Evolutionary conservation across 2,888 invertebrate species (phyloP), one percentile per base, ranked within the genome.

Genomic region (Biston betularia): DNA sequence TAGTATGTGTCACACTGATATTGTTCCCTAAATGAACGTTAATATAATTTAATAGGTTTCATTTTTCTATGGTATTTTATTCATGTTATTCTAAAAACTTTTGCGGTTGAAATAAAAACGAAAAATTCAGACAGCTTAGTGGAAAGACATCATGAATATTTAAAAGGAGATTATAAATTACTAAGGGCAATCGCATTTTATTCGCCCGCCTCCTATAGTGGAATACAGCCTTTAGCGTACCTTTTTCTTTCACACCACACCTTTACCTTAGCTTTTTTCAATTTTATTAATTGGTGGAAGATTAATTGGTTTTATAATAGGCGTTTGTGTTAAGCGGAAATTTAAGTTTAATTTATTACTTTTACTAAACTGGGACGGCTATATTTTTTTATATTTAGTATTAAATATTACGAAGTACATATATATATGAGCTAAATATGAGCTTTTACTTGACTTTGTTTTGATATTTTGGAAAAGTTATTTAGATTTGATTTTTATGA

Each of bases 141-240:
- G 55, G 65, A 61, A 68, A 61, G 71, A 71, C 63, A 62, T 62
- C 66, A 71, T 71, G 68, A 68, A 71, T 68, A 71, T 71, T 68
- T 64, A 71, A 64, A 35, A 63, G 50, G 40, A 58, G 55, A 68
- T 71, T 68, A 66, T 61, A 71, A 63, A 65, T 61, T 55, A 42
- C 59, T 44, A 63, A 60, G 63, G 58, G 55, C 60, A 46, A 50
- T 61, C 34, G 55, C 59, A 61, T 48, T 61, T 58, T 46, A 14
- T 45, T 52, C 62, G 58, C 38, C 55, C 55, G 65, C 48, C 38
- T 8, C 9, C 38, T 38, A 49, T 57, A 58, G 58, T 54, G 60
- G 9, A 33, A 46, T 50, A 11, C 9, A 11, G 38, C 45, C 65
- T 58, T 57, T 42, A 33, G 44, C 53, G 38, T 58, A 58, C 35